A percentile compares a stretch with the other conserved stretches of the same genome.
Conservation (phyloP, 2,113 vertebrate species). For the Sylvicapra grimmia region DNA sequence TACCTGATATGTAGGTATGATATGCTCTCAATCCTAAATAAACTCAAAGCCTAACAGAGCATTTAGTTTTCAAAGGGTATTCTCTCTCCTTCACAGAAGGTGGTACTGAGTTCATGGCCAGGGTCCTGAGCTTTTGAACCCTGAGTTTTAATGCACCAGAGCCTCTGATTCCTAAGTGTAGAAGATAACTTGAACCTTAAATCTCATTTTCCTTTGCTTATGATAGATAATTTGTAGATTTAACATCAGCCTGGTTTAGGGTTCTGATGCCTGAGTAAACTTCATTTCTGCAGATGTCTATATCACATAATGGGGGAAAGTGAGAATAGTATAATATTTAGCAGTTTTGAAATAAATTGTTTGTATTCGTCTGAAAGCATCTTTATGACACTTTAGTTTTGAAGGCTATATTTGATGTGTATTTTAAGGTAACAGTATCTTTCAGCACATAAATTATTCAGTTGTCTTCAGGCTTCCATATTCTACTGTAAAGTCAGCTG, state of each 20-base stretch:
- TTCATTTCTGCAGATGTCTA: background rate
- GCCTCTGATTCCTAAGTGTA: background rate
- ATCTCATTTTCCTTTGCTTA: background rate
- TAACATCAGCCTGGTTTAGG: background rate
- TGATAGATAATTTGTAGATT: background rate
- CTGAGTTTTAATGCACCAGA: background rate
- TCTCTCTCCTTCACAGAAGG: background rate
- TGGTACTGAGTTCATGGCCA: background rate
- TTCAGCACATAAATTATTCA: background rate
- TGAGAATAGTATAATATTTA: background rate
- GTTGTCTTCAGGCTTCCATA: background rate
- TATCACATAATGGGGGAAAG: background rate
- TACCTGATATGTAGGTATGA: background rate
- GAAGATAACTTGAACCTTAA: background rate
- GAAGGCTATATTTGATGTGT: background rate
- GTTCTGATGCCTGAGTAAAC: background rate
- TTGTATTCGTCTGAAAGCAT: background rate
- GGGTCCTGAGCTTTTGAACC: background rate
- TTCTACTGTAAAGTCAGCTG: background rate
- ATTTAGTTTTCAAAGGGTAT: background rate
- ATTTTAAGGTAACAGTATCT: background rate
- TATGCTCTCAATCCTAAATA: background rate
- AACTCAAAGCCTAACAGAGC: background rate
- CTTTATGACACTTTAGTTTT: background rate
- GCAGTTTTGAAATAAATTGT: background rate